Base-by-base conservation (phyloP, 2,888 invertebrate genomes). In the Dichetophora obliterata region DNA sequence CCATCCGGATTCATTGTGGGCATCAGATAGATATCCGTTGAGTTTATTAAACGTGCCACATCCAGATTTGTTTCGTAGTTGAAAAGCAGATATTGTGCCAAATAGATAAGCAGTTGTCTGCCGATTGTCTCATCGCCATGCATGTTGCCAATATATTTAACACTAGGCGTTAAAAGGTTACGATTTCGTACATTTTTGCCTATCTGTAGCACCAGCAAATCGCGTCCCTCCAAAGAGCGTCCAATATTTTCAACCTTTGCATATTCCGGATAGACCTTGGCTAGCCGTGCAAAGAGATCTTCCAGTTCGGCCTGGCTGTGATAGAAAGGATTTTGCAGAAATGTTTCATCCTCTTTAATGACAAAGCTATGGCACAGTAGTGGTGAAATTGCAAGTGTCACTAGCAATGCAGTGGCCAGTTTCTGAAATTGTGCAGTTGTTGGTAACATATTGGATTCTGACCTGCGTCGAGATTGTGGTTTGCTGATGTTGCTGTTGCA, bases 1-100 rank as follows among this genome's bases (percentile, higher is more conserved):
- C 99, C 99, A 92, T 99, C 92, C 50, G 99, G 99, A 91, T 99
- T 99, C 92, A 99, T 93, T 0, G 97, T 95, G 0, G 99, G 98
- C 96, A 99, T 95, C 84, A 99, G 90, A 89, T 95, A 98, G 80
- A 99, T 96, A 86, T 98, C 95, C 0, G 97, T 98, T 5, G 90
- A 91, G 85, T 98, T 94, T 0, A 99, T 92, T 75, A 99, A 89
- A 77, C 91, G 91, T 0, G 95, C 94, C 24, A 98, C 91, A 75
- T 95, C 90, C 0, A 92, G 90, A 82, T 92, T 91, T 76, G 90
- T 92, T 3, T 93, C 93, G 86, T 95, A 95, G 86, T 95, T 95
- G 9, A 91, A 89, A 70, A 98, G 90, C 75, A 99, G 91, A 89
- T 98, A 94, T 83, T 96, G 93, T 0, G 96, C 94, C 85, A 99